phyloP scores from a whole-genome alignment of 2,888 invertebrate genomes.

The Aricia artaxerxes region DNA sequence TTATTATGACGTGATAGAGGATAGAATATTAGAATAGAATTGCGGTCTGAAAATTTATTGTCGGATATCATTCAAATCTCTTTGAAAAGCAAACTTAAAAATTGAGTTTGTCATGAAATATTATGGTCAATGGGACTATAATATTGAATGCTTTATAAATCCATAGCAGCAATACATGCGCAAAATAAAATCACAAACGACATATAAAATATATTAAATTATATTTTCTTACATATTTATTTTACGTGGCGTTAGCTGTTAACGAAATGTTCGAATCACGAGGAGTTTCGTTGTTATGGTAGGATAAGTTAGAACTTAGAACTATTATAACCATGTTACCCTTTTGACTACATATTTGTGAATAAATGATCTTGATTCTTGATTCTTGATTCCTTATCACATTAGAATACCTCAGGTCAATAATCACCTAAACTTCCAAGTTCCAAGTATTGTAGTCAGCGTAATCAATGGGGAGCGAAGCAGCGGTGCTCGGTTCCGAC shows the following conservation, averaged over 20 bases:
- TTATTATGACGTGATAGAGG: background rate
- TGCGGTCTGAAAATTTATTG: background rate
- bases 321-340: too few relatives aligned
- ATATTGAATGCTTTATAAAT: background rate
- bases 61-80: too few relatives aligned
- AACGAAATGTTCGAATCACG: background rate
- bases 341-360: too few relatives aligned
- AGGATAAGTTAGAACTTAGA: too few relatives aligned
- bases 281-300: background rate
- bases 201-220: too few relatives aligned
- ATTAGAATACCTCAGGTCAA: background rate
- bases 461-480: slow-evolving; percentile 30
- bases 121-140: background rate
- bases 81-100: too few relatives aligned
- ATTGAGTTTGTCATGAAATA: background rate
- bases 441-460: background rate
- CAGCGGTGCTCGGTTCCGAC: slow-evolving; percentile 39
- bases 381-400: too few relatives aligned
- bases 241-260: background rate
- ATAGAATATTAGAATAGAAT: background rate
- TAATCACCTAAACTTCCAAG: background rate
- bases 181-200: background rate
- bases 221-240: too few relatives aligned
- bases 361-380: too few relatives aligned
- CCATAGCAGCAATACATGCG: too few relatives aligned